Evolutionary conservation across 2,113 vertebrate species (phyloP), one percentile per base, ranked within the genome.

Genomic region (Callaeas wilsoni): DNA sequence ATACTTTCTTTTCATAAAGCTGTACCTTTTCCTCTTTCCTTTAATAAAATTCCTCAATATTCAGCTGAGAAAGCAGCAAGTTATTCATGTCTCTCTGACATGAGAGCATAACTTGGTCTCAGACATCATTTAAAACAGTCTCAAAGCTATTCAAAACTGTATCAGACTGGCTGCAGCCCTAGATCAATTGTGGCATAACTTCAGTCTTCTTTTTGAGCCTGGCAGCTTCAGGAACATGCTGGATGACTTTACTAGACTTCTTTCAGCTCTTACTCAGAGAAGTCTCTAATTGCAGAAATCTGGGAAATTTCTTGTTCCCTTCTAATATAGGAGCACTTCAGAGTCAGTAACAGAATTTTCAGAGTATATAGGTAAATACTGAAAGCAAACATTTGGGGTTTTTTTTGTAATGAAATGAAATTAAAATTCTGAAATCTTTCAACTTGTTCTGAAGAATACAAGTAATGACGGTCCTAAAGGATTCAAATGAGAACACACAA

Each of bases 1-100:
- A 42, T 39, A 77, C 9, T 32, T 88, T 64, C 70, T 74, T 87
- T 78, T 59, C 70, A 85, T 74, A 80, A 84, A 92, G 42, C 14
- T 90, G 21, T 30, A 74, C 22, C 50, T 94, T 67, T 55, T 29
- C 50, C 26, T 73, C 55, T 88, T 84, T 53, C 32, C 63, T 89
- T 94, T 91, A 92, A 93, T 69, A 92, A 93, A 91, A 86, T 49
- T 57, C 42, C 50, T 83, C 88, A 92, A 67, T 67, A 87, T 89
- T 92, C 55, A 89, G 55, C 80, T 78, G 83, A 95, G 76, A 90
- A 94, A 78, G 76, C 44, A 93, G 59, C 56, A 92, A 87, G 71
- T 92, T 92, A 86, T 81, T 94, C 74, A 85, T 53, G 50, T 57
- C 55, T 84, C 33, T 75, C 55, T 57, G 56, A 91, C 56, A 87